Evolutionary conservation across 2,888 invertebrate species (phyloP), one percentile per base, ranked within the genome.

Genomic region (Balanococcus diminutus): DNA sequence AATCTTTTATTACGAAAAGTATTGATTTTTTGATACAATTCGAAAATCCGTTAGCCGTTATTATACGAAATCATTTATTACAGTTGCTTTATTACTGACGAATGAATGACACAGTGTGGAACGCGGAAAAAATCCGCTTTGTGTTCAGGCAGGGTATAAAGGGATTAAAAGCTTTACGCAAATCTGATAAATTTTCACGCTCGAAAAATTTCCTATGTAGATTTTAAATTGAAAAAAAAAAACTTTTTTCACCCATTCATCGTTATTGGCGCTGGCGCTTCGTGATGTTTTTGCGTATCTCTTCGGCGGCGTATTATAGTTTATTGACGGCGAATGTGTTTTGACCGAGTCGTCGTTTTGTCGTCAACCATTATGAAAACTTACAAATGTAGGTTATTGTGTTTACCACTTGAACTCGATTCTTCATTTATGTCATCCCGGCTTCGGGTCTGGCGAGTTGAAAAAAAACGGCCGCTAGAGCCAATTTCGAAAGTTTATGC

Each of bases 301-400:
- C 2, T 28, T 67, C 16, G 31, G 56, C 22, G 51, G 16, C 8
- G 28, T 28, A 14, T 16, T 67, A 28, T 67, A 28, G 67, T 16
- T 67, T 67, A 67, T 67, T 28, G 67, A 28, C 67, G 67, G 67
- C 28, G 67, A 4, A 11, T 6, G 28, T 67, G 67, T 67, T 67
- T 67, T 67, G 67, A 67, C 67, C 67, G 67, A 67, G 67, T 28
- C 28, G 25, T 28, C 4, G 67, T 67, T 28, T 28, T 67, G 67
- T 67, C 67, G 67, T 67, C 67, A 67, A 67, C 67, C 67, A 28
- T 28, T 67, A 67, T 67, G 67, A 67, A 67, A 67, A 67, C 67
- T 67, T 67, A 67, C 67, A 67, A 67, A 67, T 67, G 67, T 67
- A 67, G 67, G 67, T 67, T 67, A 67, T 67, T 67, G 67, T 67